Evolutionary conservation across 1,140 invertebrate species (phyloP), one percentile per base, ranked within the genome.

Genomic region (Aradophagus sp.): DNA sequence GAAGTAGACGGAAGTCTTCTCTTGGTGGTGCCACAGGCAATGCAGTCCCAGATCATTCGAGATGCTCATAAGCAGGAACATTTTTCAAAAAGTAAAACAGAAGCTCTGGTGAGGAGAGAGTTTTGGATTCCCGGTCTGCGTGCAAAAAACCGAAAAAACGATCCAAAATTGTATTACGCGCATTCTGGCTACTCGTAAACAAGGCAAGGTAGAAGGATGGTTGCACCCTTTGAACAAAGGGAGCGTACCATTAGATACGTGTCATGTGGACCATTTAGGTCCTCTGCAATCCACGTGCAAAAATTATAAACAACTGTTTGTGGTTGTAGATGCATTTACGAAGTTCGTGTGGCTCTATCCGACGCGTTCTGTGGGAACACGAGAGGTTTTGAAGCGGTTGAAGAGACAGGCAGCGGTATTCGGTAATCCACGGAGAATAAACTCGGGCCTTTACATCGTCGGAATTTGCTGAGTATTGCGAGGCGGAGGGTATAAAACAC

Each of bases 271-370:
- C 15, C 17, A 23, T 13, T 5, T 36, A 23, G 35, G 35, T 4
- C 16, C 35, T 4, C 20, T 27, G 4, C 2, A 7, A 2, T 44
- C 45, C 1, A 44, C 41, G 4, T 5, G 6, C 1, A 44, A 44
- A 10, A 17, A 16, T 5, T 44, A 44, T 15, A 29, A 31, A 0
- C 41, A 44, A 11, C 27, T 44, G 1, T 10, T 44, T 0, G 12
- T 15, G 1, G 20, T 44, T 7, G 13, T 44, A 1, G 41, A 48
- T 15, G 14, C 17, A 4, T 48, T 48, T 15, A 35, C 45, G 2
- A 44, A 45, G 10, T 58, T 58, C 6, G 8, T 11, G 3, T 47
- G 44, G 44, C 4, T 47, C 1, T 34, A 47, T 12, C 44, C 17
- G 5, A 13, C 13, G 1, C 53, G 17, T 12, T 13, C 27, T 6